Evolutionary conservation across 2,888 invertebrate genomes (phyloP).

Genomic region (Caenorhabditis sp.): DNA sequence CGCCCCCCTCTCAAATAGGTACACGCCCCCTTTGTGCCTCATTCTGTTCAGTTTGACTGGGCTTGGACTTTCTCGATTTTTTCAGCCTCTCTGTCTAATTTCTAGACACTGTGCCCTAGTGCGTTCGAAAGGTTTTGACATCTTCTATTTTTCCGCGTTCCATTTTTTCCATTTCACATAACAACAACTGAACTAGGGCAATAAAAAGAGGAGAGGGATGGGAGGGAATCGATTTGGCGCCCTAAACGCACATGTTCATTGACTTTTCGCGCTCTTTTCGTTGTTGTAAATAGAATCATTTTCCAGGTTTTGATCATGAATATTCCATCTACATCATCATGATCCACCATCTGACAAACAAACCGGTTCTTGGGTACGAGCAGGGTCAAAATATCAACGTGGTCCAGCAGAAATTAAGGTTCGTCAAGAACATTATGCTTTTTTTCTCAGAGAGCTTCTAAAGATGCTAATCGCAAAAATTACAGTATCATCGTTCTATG

Average conservation of each 20-base stretch:
- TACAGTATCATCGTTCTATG: neutral
- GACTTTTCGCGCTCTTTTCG: neutral
- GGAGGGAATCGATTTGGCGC: neutral
- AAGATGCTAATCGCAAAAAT: neutral
- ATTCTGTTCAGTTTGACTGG: neutral
- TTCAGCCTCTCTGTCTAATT: neutral
- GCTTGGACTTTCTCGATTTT: neutral
- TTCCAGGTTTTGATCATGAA: neutral
- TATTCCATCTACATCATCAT: neutral
- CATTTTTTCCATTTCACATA: neutral
- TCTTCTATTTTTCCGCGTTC: too few relatives aligned
- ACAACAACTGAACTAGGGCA: neutral
- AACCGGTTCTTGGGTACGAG: neutral
- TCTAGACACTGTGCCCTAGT: neutral
- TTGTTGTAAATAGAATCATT: neutral
- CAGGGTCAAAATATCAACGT: neutral
- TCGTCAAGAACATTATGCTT: neutral
- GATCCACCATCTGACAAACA: neutral
- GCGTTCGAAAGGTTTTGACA: too few relatives aligned
- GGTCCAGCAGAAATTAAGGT: neutral
- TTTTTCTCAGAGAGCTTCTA: neutral
- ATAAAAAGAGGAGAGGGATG: neutral
- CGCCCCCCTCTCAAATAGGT: neutral
- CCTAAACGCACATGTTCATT: neutral
- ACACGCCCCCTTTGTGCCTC: neutral